Percentiles rank a stretch among this genome's conserved stretches.
phyloP scores from a whole-genome alignment of 2,797 vertebrate species.

The Crocidura indochinensis region DNA sequence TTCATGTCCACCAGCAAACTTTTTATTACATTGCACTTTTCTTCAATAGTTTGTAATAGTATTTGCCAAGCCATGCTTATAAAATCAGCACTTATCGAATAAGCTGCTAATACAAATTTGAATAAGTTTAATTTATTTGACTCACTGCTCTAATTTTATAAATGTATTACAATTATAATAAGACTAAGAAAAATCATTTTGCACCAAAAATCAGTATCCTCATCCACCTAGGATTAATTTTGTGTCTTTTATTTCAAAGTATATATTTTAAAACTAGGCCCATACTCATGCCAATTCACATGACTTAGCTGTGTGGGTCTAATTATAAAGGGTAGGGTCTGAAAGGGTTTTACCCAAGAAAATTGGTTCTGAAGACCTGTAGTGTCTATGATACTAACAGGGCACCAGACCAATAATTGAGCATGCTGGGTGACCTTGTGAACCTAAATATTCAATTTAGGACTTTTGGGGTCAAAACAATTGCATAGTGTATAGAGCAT shows the following conservation, averaged over 20 bases:
- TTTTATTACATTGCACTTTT: constrained; percentile 3
- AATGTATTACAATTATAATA: neutral
- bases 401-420: too few species aligned
- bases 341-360: too few species aligned
- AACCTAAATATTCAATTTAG: too few species aligned
- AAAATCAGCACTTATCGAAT: neutral
- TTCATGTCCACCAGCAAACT: neutral
- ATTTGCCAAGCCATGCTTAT: neutral
- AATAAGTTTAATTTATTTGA: neutral
- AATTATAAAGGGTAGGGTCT: too few species aligned
- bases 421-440: too few species aligned
- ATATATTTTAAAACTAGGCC: too few species aligned
- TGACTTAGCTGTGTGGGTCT: too few species aligned
- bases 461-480: too few species aligned
- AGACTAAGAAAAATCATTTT: neutral
- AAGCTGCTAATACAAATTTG: neutral
- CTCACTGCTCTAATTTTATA: neutral
- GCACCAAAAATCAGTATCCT: neutral
- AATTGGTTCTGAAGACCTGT: too few species aligned
- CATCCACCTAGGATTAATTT: neutral
- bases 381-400: too few species aligned
- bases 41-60: neutral
- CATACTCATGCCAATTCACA: too few species aligned
- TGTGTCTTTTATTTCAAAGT: neutral
- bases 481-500: too few species aligned